A percentile compares a stretch with the other conserved stretches of the same genome.
These are phyloP conservation scores for Aromia moschata DNA, from an alignment of 2,888 invertebrate species.

Conservation along the genomic window DNA sequence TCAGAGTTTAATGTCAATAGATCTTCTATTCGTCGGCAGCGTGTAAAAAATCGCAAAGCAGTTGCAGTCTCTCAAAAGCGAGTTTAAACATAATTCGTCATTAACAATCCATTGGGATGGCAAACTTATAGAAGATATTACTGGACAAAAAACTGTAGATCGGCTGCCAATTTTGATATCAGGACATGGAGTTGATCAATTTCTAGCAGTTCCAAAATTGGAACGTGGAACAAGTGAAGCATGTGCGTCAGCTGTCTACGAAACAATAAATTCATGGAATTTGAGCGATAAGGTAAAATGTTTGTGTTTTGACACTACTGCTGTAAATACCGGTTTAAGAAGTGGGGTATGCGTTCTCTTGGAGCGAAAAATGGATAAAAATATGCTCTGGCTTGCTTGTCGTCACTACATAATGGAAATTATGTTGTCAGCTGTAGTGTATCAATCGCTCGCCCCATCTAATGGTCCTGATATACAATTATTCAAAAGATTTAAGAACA, in stretches of 20 bases:
- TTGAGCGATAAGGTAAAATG: conserved; percentile 29
- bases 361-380: conserved; percentile 25
- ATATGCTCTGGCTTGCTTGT: conserved; percentile 25
- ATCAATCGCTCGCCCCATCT: conserved; percentile 10
- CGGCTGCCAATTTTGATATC: neutral
- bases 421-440: conserved; percentile 27
- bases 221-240: neutral
- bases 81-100: neutral
- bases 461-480: conserved; percentile 26
- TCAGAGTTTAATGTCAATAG: neutral
- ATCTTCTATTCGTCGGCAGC: neutral
- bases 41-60: neutral
- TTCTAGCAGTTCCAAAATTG: neutral
- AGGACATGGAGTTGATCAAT: neutral
- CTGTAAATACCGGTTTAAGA: conserved; percentile 23
- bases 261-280: conserved; percentile 24
- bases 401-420: conserved; percentile 33
- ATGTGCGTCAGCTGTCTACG: neutral
- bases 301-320: conserved; percentile 34
- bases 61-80: neutral
- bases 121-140: neutral
- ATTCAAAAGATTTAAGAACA: conserved; percentile 27
- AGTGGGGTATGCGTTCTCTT: conserved; percentile 24
- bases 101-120: neutral
- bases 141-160: neutral